Base-by-base conservation (phyloP, 2,113 vertebrate species). In the Pseudorasbora parva region DNA sequence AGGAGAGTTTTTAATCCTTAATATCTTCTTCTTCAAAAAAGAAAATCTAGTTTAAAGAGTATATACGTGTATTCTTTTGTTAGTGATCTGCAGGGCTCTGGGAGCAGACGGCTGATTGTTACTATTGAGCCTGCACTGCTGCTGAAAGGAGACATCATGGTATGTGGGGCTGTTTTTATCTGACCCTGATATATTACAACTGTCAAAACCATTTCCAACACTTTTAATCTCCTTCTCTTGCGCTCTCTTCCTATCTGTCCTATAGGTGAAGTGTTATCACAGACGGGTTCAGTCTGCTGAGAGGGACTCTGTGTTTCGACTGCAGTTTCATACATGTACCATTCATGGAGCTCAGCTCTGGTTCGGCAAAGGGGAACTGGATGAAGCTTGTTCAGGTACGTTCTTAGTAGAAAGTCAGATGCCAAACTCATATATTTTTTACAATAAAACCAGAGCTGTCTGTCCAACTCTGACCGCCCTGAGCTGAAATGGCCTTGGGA, bases 241-340 rank as follows among this genome's bases (percentile, higher is more conserved):
- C 0, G 17, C 45, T 47, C 69, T 78, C 79, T 82, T 15, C 81
- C 45, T 45, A 11, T 86, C 89, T 83, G 87, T 77, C 30, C 82
- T 89, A 75, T 92, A 98, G 97, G 97, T 97, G 81, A 97, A 97
- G 71, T 98, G 97, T 88, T 98, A 98, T 88, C 96, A 97, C 90
- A 94, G 95, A 37, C 89, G 87, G 5, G 91, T 92, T 82, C 93
- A 93, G 78, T 91, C 89, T 15, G 89, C 95, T 0, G 95, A 97
- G 90, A 94, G 97, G 80, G 96, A 95, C 85, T 94, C 94, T 0
- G 94, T 97, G 76, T 98, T 97, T 93, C 91, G 95, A 59, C 91
- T 96, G 64, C 97, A 98, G 93, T 98, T 97, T 90, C 96, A 98
- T 92, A 98, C 97, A 0, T 98, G 97, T 82, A 97, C 96, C 84